A percentile compares a stretch with the other conserved stretches of the same genome.
Evolutionary conservation across 2,888 invertebrate genomes (phyloP).

Genomic region (Lasioglossum marginatum): DNA sequence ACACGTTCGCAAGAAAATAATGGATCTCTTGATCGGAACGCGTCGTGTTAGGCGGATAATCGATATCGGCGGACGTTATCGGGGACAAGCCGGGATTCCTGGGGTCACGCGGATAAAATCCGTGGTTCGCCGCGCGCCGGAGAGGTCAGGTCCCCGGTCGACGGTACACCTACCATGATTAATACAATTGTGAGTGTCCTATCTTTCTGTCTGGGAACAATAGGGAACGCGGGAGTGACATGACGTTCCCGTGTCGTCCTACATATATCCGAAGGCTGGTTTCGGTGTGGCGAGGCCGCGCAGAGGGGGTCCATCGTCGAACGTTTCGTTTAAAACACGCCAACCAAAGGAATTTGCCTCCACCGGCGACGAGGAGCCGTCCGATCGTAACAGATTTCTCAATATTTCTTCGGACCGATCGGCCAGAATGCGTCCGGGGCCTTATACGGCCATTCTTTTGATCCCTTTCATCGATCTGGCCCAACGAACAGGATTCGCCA

Average conservation of each 20-base stretch:
- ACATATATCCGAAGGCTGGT: constrained; percentile 64
- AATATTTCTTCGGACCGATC: constrained; percentile 71
- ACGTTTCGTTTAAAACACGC: constrained; percentile 75
- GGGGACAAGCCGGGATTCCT: constrained; percentile 39
- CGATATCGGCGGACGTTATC: constrained; percentile 49
- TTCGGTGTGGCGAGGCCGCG: constrained; percentile 49
- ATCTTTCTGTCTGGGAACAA: constrained; percentile 66
- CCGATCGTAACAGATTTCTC: constrained; percentile 74
- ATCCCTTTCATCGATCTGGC: constrained; percentile 63
- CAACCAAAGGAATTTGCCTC: constrained; percentile 65
- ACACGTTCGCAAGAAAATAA: constrained; percentile 43
- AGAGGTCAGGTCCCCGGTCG: constrained; percentile 41
- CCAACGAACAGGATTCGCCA: constrained; percentile 18
- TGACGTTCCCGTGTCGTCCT: constrained; percentile 67
- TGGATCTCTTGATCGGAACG: constrained; percentile 49
- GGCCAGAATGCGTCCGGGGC: constrained; percentile 39
- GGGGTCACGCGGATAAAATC: constrained; percentile 45
- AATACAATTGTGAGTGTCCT: constrained; percentile 67
- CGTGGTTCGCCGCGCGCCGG: constrained; percentile 26
- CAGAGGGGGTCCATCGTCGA: constrained; percentile 74
- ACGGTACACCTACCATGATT: constrained; percentile 59
- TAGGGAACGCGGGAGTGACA: constrained; percentile 69
- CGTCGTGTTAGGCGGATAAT: constrained; percentile 52
- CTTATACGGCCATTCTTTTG: constrained; percentile 59
- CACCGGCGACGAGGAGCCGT: constrained; percentile 33